Percentiles rank a stretch among this genome's conserved stretches.
Evolutionary conservation across 2,113 vertebrate species (phyloP).

Genomic region (human): GRCh38 chr16:57837501-57838000

Average conservation of each 20-base stretch:
- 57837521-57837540: too few species aligned
- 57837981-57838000: neutral
- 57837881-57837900: rapidly evolving
- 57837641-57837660: constrained; percentile 53
- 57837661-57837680: neutral
- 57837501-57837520: too few species aligned
- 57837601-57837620: constrained; percentile 52
- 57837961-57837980: neutral
- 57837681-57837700: neutral
- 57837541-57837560: too few species aligned
- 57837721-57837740: neutral
- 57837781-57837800: neutral
- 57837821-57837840: neutral
- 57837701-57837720: neutral
- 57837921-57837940: neutral
- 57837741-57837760: neutral
- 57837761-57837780: neutral
- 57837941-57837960: neutral
- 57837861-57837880: rapidly evolving
- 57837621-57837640: constrained; percentile 66
- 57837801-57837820: neutral
- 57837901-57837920: neutral
- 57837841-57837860: neutral
- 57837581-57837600: neutral
- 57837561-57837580: neutral